Conservation (phyloP, 2,113 vertebrate genomes). For the Zapus hudsonius region DNA sequence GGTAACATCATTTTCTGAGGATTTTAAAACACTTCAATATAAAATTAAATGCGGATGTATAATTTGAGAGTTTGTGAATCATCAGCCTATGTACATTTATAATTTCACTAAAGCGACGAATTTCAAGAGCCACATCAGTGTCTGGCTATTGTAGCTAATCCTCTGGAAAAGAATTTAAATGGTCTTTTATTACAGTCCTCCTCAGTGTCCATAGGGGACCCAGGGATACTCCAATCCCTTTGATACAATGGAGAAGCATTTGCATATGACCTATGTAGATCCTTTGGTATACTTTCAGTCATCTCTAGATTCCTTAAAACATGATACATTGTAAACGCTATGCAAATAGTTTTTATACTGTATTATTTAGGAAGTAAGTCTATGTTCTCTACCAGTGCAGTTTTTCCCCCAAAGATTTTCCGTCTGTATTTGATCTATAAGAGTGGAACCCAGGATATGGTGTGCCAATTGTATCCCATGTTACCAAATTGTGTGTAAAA, state of each 20-base stretch:
- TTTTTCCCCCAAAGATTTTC: neutral
- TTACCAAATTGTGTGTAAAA: neutral
- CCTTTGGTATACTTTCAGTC: neutral
- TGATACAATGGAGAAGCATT: neutral
- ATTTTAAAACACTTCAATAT: conserved; percentile 68
- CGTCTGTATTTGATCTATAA: neutral
- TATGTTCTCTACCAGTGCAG: neutral
- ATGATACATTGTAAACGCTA: neutral
- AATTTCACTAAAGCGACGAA: conserved; percentile 67
- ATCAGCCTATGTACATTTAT: conserved; percentile 69
- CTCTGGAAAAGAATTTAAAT: conserved; percentile 56
- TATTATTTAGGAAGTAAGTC: neutral
- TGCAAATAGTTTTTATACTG: neutral
- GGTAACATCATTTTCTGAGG: conserved; percentile 72
- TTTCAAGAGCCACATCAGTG: conserved; percentile 65
- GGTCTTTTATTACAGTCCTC: conserved; percentile 5
- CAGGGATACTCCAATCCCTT: neutral
- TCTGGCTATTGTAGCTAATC: conserved; percentile 60
- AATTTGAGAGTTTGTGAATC: conserved; percentile 74
- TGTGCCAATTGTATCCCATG: conserved; percentile 28
- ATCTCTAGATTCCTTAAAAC: neutral
- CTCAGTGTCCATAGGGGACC: neutral
- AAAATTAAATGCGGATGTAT: conserved; percentile 77
- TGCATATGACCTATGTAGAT: neutral
- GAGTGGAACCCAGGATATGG: neutral